phyloP scores from a whole-genome alignment of 2,888 invertebrate species.

The Drosophila borborema region DNA sequence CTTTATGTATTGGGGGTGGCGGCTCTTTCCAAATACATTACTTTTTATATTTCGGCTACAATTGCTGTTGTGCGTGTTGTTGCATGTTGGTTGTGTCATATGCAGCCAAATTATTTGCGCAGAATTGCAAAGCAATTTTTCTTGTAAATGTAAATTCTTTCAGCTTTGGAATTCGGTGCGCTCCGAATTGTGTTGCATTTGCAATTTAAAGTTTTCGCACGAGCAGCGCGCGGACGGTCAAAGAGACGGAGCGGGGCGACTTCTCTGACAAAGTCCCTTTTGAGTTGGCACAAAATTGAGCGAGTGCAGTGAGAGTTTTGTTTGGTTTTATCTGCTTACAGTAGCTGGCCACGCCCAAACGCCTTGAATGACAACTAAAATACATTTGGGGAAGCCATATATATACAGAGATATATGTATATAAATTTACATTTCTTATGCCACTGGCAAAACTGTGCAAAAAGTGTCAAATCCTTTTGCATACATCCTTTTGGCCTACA shows the following conservation, averaged over 20 bases:
- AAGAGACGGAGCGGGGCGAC: not conserved
- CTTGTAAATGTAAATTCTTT: conserved; percentile 58
- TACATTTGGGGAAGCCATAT: conserved; percentile 27
- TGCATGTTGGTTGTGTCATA: conserved; percentile 34
- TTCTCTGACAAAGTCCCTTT: conserved; percentile 35
- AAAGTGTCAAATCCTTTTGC: conserved; percentile 65
- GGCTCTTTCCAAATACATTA: conserved; percentile 3
- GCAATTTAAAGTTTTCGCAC: conserved; percentile 61
- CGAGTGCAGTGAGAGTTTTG: conserved; percentile 50
- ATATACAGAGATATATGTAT: conserved; percentile 15
- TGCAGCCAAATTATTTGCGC: conserved; percentile 50
- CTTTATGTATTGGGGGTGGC: conserved; percentile 22
- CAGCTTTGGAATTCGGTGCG: conserved; percentile 42
- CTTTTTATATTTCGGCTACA: conserved; percentile 8
- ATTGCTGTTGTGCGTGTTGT: conserved; percentile 3
- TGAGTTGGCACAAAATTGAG: conserved; percentile 48
- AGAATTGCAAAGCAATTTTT: conserved; percentile 60
- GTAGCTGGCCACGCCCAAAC: conserved; percentile 2
- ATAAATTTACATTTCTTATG: conserved; percentile 54
- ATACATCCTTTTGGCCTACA: conserved; percentile 48
- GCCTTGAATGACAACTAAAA: conserved; percentile 17
- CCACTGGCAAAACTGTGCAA: conserved; percentile 50
- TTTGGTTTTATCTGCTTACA: conserved; percentile 62
- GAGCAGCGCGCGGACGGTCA: conserved; percentile 15
- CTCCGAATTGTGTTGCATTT: conserved; percentile 60